A percentile compares a stretch with the other conserved stretches of the same genome.
Conservation (phyloP, 1,140 invertebrate species). For the Drosophila suzukii region DNA sequence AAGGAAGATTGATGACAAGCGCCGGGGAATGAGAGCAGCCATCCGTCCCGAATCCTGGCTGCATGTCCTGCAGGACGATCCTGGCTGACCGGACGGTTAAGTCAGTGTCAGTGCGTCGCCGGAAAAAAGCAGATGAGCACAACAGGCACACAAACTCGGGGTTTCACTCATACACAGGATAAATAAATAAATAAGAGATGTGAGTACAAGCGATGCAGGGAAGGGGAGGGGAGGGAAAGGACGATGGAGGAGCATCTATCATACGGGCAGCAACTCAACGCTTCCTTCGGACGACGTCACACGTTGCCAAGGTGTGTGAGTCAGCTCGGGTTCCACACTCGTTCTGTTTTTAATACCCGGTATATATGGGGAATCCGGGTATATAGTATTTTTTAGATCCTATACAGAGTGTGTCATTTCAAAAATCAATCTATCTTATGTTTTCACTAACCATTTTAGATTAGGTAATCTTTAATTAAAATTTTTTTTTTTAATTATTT, state of each 20-base stretch:
- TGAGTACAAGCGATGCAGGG: not conserved
- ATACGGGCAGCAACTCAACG: slow-evolving; percentile 49
- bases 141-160: slow-evolving; percentile 10
- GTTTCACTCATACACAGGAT: slow-evolving; percentile 26
- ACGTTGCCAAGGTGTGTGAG: slow-evolving; percentile 52
- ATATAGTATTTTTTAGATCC: no score
- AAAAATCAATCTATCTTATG: no score
- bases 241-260: slow-evolving; percentile 29
- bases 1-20: slow-evolving; percentile 82
- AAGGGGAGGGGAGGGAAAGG: not conserved
- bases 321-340: slow-evolving; percentile 30
- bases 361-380: not conserved
- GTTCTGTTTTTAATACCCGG: slow-evolving; percentile 9
- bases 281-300: slow-evolving; percentile 57
- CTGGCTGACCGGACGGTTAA: slow-evolving; percentile 31
- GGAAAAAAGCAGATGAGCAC: slow-evolving; percentile 29
- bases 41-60: slow-evolving; percentile 31
- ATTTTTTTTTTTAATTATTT: no score
- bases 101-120: slow-evolving; percentile 27
- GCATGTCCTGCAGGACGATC: slow-evolving; percentile 14
- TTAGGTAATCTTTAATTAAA: no score
- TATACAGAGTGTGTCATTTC: no score
- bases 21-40: slow-evolving; percentile 38
- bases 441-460: no score
- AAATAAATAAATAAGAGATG: slow-evolving; percentile 68